Base-by-base conservation (phyloP, 2,888 invertebrate species). In the Brachylomia viminalis region DNA sequence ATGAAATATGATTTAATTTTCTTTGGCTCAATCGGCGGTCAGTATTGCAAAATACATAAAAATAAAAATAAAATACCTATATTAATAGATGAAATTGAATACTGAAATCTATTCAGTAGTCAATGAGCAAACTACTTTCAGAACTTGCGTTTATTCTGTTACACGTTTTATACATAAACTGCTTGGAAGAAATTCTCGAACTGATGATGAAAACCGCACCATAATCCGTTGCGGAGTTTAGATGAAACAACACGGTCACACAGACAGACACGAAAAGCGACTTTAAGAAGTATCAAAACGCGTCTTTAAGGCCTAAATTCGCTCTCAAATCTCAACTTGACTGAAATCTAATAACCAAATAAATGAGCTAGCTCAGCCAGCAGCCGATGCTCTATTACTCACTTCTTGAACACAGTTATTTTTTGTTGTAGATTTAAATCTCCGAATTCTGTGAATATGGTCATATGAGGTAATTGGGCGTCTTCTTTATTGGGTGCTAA, bases 391-490 rank as follows among this genome's bases (percentile, higher is more conserved):
- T 61, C 1, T 17, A n/a, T 20, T 65, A 83, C 88, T 81, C 82
- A 97, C 93, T 96, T 95, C 87, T 96, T 97, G 89, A 98, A 98
- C 4, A 98, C 91, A 17, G 97, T 96, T 23, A 98, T 89, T 88
- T 98, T 97, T 92, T 98, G 97, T 65, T 92, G 89, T 0, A 98
- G 97, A 65, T 92, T 97, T 13, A 98, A 94, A 87, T 98, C 97
- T 0, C 97, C 97, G 91, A 98, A 98, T 91, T 97, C 96, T 0
- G 98, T 98, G 89, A 97, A 98, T 85, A 98, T 98, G 75, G 97
- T 97, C 86, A 98, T 97, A 82, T 97, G 97, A 11, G 97, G 97
- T 84, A 97, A 90, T 45, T 90, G 72, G 0, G 93, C 94, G 84
- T 96, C 95, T 59, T 91, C 89, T 45, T 87, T 77, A 0, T 89